Evolutionary conservation across 2,113 vertebrate species (phyloP).

Genomic region (Cyanoderma ruficeps): DNA sequence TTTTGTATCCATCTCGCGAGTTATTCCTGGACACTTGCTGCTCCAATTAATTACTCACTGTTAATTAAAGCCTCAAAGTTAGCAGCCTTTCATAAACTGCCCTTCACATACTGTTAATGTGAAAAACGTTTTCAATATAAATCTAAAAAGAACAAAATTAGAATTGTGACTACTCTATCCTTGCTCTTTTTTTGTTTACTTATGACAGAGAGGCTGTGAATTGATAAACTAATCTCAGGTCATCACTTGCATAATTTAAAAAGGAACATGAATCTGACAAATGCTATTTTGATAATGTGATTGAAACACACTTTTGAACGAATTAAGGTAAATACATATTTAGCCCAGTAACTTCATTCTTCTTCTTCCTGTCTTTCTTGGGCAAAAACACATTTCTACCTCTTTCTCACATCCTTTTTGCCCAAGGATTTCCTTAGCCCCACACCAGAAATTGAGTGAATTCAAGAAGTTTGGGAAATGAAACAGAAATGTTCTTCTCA

Average conservation of each 20-base stretch:
- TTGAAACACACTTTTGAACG: not conserved
- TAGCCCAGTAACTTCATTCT: not conserved
- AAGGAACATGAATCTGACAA: not conserved
- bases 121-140: not conserved
- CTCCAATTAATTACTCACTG: not conserved
- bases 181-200: not conserved
- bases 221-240: not conserved
- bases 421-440: not conserved
- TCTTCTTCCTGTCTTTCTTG: not conserved
- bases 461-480: not conserved
- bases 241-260: not conserved
- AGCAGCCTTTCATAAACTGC: not conserved
- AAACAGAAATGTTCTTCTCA: not conserved
- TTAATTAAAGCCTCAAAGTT: not conserved
- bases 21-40: rapidly evolving
- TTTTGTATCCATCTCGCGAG: not conserved
- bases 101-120: not conserved
- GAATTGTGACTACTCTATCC: not conserved
- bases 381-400: not conserved
- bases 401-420: not conserved
- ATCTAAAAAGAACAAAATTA: not conserved
- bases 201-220: not conserved
- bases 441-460: not conserved
- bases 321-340: not conserved
- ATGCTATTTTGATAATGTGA: not conserved